Percentiles rank a stretch among this genome's conserved stretches.
These are phyloP conservation scores for Drosophila seclusa DNA, from an alignment of 2,888 invertebrate species.

Conservation along the genomic window DNA sequence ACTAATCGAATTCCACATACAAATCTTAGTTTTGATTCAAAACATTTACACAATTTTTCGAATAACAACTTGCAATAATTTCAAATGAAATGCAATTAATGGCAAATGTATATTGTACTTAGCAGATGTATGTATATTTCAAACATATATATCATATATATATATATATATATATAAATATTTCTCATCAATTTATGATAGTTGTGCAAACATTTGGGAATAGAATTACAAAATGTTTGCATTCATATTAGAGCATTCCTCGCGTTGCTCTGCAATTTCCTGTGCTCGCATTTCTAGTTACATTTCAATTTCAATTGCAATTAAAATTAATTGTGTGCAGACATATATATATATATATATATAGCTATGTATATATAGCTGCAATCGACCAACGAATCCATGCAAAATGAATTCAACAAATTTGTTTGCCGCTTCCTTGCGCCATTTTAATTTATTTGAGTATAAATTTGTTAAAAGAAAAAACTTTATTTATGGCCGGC, in stretches of 20 bases:
- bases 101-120: neutral
- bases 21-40: neutral
- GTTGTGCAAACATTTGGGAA: conserved; percentile 56
- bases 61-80: neutral
- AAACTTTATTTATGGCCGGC: conserved; percentile 72
- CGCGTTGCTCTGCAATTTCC: conserved; percentile 49
- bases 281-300: conserved; percentile 60
- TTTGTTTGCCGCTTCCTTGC: conserved; percentile 62
- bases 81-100: neutral
- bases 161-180: neutral
- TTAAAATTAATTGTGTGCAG: conserved; percentile 76
- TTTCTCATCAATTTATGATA: conserved; percentile 53
- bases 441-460: conserved; percentile 79
- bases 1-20: neutral
- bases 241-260: conserved; percentile 35
- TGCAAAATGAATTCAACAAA: conserved; percentile 32
- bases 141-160: neutral
- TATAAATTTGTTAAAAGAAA: conserved; percentile 74
- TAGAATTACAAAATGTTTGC: conserved; percentile 59
- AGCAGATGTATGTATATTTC: neutral
- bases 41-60: neutral
- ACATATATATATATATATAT: conserved; percentile 8
- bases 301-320: conserved; percentile 77
- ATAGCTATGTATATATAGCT: neutral
- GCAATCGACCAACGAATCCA: conserved; percentile 10